Evolutionary conservation across 2,113 vertebrate genomes (phyloP).

Genomic region (Callipepla squamata): DNA sequence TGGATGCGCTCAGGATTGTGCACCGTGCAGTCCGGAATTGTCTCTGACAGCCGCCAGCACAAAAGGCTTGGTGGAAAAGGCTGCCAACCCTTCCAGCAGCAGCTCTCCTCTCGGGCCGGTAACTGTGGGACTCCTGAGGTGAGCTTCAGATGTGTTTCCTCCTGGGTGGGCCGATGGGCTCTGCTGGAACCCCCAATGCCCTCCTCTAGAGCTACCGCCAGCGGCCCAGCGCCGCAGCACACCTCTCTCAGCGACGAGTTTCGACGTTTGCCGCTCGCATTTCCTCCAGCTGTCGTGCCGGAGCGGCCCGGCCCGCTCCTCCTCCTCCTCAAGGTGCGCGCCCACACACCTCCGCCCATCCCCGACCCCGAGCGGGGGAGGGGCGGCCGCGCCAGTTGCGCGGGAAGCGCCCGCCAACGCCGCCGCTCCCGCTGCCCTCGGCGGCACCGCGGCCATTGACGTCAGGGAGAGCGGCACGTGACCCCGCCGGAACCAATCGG

Average conservation of each 20-base stretch:
- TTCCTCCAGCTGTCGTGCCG: background rate
- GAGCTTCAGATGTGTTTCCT: background rate
- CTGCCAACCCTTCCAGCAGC: background rate
- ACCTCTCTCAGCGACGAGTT: background rate
- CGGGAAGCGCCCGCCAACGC: background rate
- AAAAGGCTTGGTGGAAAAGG: constrained; percentile 23
- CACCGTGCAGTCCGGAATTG: background rate
- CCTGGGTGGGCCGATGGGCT: background rate
- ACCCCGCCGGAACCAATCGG: constrained; percentile 67
- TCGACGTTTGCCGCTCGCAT: too few relatives aligned
- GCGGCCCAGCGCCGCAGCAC: background rate
- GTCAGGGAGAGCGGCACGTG: constrained; percentile 72
- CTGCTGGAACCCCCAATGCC: accelerated
- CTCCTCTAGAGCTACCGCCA: background rate
- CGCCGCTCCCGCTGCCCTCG: constrained; percentile 21
- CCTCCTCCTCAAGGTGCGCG: background rate
- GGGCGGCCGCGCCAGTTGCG: background rate
- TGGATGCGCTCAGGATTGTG: background rate
- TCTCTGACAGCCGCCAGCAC: constrained; percentile 38
- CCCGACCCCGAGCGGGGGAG: background rate
- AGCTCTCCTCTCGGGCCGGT: background rate
- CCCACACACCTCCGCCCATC: background rate
- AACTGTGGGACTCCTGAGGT: background rate
- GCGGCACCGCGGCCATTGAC: constrained; percentile 53
- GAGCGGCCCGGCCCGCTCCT: background rate